Evolutionary conservation across 2,113 vertebrate genomes (phyloP).

Genomic region (Megaceryle maxima): DNA sequence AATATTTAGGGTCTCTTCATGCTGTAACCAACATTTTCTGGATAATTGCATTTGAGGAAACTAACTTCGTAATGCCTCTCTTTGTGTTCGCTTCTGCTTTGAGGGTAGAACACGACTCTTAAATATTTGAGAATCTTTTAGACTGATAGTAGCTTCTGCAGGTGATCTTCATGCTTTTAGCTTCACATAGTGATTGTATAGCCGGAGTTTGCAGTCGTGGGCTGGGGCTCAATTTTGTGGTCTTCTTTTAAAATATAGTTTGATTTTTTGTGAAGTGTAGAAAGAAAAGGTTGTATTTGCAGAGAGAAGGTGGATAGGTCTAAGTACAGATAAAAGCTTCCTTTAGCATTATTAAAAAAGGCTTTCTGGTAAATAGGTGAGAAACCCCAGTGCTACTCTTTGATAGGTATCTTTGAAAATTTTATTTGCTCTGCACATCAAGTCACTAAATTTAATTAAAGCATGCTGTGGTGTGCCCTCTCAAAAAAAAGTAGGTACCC

Average conservation of each 20-base stretch:
- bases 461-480: rapidly evolving
- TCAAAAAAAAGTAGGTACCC: neutral
- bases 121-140: neutral
- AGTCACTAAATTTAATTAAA: neutral
- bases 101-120: neutral
- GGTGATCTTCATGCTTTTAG: neutral
- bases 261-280: neutral
- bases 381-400: neutral
- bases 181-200: neutral
- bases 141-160: neutral
- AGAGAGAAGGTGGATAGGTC: neutral
- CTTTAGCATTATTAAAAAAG: neutral
- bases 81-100: neutral
- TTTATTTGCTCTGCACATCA: neutral
- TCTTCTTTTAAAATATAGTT: neutral
- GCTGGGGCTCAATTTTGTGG: neutral
- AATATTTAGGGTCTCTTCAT: neutral
- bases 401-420: neutral
- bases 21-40: neutral
- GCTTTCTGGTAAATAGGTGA: neutral
- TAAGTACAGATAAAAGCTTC: neutral
- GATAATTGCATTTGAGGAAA: neutral
- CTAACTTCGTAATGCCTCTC: neutral
- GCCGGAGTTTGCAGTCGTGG: neutral
- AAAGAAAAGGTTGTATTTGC: neutral